Evolutionary conservation across 2,888 invertebrate genomes (phyloP).

Genomic region (Caenorhabditis plicata): DNA sequence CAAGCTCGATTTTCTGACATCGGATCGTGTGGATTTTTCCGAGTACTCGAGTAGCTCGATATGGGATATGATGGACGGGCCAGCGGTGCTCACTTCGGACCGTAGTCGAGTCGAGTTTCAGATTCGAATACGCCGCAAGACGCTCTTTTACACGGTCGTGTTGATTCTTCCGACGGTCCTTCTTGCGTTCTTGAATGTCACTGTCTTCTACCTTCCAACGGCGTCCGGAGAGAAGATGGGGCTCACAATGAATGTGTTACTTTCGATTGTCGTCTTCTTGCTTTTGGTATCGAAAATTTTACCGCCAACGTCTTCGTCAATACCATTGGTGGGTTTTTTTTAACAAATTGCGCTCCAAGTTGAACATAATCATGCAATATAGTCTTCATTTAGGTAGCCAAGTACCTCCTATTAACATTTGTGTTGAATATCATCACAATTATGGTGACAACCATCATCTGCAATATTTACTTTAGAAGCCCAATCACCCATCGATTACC

Average conservation of each 20-base stretch:
- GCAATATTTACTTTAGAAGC: conserved; percentile 98
- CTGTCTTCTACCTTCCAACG: conserved; percentile 96
- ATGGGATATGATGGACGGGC: conserved; percentile 91
- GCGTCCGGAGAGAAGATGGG: conserved; percentile 74
- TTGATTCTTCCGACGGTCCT: conserved; percentile 96
- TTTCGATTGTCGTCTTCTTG: conserved; percentile 98
- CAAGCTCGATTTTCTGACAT: conserved; percentile 86
- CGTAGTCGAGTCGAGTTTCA: conserved; percentile 67
- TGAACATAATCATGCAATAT: too few species aligned
- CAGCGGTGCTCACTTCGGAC: conserved; percentile 82
- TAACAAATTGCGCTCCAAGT: too few species aligned
- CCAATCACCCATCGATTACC: conserved; percentile 96
- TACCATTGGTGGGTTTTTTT: too few species aligned
- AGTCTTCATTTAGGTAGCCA: too few species aligned
- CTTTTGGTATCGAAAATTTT: conserved; percentile 97
- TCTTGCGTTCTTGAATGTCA: conserved; percentile 96
- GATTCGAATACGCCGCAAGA: conserved; percentile 75
- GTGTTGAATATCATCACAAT: conserved; percentile 99
- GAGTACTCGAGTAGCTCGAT: conserved; percentile 76
- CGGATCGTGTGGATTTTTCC: conserved; percentile 69
- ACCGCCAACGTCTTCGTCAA: conserved; percentile 94
- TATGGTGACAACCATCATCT: conserved; percentile 95
- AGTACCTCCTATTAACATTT: conserved; percentile 97
- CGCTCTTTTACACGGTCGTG: conserved; percentile 97
- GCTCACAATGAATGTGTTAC: conserved; percentile 86